Conservation (phyloP, 2,797 vertebrate species). For the Dermochelys coriacea region DNA sequence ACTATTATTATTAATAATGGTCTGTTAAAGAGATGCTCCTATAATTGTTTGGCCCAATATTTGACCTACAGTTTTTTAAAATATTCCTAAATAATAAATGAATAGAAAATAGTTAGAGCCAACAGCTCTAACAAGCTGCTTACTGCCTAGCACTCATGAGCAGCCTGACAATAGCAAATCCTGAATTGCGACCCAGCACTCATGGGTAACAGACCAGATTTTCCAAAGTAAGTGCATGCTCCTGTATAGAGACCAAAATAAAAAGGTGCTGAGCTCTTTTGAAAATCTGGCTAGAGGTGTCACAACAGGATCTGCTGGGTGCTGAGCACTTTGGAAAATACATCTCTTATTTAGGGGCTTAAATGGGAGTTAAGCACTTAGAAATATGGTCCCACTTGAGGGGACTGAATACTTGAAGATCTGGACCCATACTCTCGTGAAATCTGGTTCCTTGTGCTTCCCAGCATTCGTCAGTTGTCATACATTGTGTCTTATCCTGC, state of each 20-base stretch:
- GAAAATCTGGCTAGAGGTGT: neutral
- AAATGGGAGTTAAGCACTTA: slow-evolving; percentile 9
- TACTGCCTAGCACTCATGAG: neutral
- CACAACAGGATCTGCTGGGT: slow-evolving; percentile 28
- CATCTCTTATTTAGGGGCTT: neutral
- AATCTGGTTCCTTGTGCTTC: fast-evolving
- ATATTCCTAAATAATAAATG: neutral
- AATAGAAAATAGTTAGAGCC: neutral
- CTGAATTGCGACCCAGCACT: fast-evolving
- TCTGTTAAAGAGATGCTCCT: neutral
- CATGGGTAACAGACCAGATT: fast-evolving
- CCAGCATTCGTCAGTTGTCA: neutral
- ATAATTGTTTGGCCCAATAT: slow-evolving; percentile 10
- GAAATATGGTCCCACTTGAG: neutral
- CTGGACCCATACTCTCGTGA: neutral
- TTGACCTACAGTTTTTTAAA: slow-evolving; percentile 10
- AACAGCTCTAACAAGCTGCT: neutral
- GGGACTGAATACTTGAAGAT: neutral
- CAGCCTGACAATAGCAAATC: neutral
- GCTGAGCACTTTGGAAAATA: neutral
- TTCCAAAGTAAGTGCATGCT: neutral
- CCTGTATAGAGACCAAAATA: slow-evolving; percentile 57
- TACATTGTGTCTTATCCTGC: neutral
- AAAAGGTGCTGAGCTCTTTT: slow-evolving; percentile 13
- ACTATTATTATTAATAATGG: neutral